Conservation (phyloP, 2,113 vertebrate species). For the Anser brachyrhynchus region DNA sequence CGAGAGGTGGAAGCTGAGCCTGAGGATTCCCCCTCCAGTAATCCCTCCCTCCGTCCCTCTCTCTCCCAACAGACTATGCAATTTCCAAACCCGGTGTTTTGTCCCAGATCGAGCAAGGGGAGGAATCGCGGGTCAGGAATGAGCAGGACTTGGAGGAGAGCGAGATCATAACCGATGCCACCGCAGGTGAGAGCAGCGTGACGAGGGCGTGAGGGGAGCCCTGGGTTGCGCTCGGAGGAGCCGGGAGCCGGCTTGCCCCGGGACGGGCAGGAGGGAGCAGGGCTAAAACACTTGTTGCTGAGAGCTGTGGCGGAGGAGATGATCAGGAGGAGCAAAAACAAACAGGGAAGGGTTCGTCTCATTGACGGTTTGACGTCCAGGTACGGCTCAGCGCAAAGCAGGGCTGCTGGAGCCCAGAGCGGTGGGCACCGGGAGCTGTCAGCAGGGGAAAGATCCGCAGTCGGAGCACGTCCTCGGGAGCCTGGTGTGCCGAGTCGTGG, state of each 20-base stretch:
- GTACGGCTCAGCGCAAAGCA: background rate
- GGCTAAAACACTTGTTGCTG: background rate
- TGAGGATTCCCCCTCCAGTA: background rate
- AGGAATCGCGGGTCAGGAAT: constrained; percentile 50
- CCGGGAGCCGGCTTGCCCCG: background rate
- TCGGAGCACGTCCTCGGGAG: background rate
- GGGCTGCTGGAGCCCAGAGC: background rate
- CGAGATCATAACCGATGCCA: constrained; percentile 72
- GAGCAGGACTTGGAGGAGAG: constrained; percentile 79
- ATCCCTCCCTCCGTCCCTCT: constrained; percentile 9
- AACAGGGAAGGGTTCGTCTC: background rate
- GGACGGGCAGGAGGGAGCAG: background rate
- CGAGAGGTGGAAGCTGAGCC: accelerated
- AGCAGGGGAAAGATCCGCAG: background rate
- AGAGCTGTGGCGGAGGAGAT: background rate
- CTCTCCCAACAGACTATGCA: constrained; percentile 76
- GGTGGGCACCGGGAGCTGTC: background rate
- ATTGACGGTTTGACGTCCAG: background rate
- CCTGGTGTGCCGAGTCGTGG: accelerated
- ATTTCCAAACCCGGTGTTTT: constrained; percentile 81
- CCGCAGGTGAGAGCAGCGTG: constrained; percentile 66
- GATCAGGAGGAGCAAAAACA: background rate
- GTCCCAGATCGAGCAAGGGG: constrained; percentile 77
- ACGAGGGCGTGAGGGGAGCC: background rate
- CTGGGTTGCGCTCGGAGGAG: background rate